These are phyloP conservation scores for Drosophila barbarae DNA, from an alignment of 2,888 invertebrate genomes.

Conservation along the genomic window DNA sequence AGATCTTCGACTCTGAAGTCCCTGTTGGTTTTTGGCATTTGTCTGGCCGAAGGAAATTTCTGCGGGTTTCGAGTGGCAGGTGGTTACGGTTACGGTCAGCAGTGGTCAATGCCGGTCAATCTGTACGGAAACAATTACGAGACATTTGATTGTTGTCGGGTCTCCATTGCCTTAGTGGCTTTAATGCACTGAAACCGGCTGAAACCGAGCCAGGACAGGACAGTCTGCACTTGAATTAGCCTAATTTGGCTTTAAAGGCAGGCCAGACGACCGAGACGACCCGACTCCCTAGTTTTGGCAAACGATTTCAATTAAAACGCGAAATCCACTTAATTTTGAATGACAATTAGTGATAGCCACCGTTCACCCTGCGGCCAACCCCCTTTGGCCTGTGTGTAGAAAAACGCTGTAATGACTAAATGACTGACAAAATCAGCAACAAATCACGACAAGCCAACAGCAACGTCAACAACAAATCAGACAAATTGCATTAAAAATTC, in stretches of 20 bases:
- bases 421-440: slow-evolving; percentile 73
- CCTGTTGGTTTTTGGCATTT: slow-evolving; percentile 18
- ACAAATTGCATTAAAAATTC: slow-evolving; percentile 75
- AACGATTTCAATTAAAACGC: slow-evolving; percentile 67
- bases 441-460: slow-evolving; percentile 68
- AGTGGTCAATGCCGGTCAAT: slow-evolving; percentile 35
- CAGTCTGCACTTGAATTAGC: slow-evolving; percentile 22
- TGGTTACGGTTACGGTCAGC: slow-evolving; percentile 24
- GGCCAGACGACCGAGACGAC: slow-evolving; percentile 7
- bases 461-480: slow-evolving; percentile 73
- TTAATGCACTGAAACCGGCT: slow-evolving; percentile 2
- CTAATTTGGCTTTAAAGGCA: slow-evolving; percentile 59
- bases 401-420: slow-evolving; percentile 64
- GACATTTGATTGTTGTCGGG: slow-evolving; percentile 35
- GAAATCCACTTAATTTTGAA: slow-evolving; percentile 70
- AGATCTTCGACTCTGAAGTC: neutral
- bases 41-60: slow-evolving; percentile 29
- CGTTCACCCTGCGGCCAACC: slow-evolving; percentile 26
- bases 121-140: slow-evolving; percentile 34
- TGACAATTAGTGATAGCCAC: slow-evolving; percentile 68
- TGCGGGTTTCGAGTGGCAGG: slow-evolving; percentile 31
- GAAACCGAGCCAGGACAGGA: neutral
- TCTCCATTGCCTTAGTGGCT: slow-evolving; percentile 10
- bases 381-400: slow-evolving; percentile 12
- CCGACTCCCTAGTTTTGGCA: slow-evolving; percentile 12